Percentiles rank a stretch among this genome's conserved stretches.
phyloP scores from a whole-genome alignment of 1,140 invertebrate species.

The Cheumatopsyche charites region DNA sequence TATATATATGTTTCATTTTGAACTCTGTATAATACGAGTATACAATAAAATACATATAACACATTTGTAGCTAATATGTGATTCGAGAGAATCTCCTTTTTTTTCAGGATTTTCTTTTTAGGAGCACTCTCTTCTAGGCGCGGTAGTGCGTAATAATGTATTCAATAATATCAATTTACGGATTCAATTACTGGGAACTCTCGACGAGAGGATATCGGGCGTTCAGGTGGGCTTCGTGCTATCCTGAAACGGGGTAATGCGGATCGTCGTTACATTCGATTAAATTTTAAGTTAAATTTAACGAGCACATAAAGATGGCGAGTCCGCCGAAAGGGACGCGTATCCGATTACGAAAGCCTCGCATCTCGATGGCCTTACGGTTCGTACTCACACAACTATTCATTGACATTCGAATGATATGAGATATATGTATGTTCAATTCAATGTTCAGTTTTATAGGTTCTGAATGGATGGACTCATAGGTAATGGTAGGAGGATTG shows the following conservation, averaged over 20 bases:
- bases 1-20: too few relatives aligned
- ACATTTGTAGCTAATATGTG: too few relatives aligned
- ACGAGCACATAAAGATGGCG: slow-evolving; percentile 35
- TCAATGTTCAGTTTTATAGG: too few relatives aligned
- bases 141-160: slow-evolving; percentile 23
- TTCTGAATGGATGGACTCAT: too few relatives aligned
- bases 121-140: background rate
- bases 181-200: slow-evolving; percentile 20
- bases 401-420: too few relatives aligned
- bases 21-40: too few relatives aligned
- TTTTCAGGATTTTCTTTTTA: too few relatives aligned
- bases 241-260: background rate
- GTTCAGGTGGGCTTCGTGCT: background rate
- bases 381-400: background rate
- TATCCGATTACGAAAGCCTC: slow-evolving; percentile 29
- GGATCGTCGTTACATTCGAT: slow-evolving; percentile 44
- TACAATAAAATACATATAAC: too few relatives aligned
- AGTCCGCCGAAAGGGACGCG: slow-evolving; percentile 3
- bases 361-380: background rate
- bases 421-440: too few relatives aligned
- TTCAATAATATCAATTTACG: slow-evolving; percentile 27
- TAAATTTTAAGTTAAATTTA: slow-evolving; percentile 46
- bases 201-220: slow-evolving; percentile 11
- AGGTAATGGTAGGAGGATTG: too few relatives aligned
- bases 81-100: too few relatives aligned